Evolutionary conservation across 2,113 vertebrate species (phyloP).

Genomic region (Panurus biarmicus): DNA sequence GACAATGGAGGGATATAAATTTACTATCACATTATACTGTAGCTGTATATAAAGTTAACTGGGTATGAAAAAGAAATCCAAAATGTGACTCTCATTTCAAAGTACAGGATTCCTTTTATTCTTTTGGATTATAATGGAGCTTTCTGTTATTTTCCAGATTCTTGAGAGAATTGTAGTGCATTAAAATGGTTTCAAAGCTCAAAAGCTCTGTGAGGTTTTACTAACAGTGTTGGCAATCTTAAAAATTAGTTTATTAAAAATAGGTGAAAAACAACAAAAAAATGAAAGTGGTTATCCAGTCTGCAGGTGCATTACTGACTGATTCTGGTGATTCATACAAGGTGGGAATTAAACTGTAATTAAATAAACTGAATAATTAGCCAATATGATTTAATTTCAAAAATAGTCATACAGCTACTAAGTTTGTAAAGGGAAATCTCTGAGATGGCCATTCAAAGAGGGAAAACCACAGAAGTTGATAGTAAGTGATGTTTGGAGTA

Average conservation of each 20-base stretch:
- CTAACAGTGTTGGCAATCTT: background rate
- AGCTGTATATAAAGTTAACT: background rate
- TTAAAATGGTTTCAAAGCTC: background rate
- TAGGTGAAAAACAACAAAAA: background rate
- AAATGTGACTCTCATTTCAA: background rate
- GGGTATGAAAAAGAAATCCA: background rate
- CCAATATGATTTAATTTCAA: background rate
- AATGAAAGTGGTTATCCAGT: background rate
- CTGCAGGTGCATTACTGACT: background rate
- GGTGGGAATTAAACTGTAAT: background rate
- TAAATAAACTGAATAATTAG: background rate
- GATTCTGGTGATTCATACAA: background rate
- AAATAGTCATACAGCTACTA: background rate
- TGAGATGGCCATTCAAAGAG: background rate
- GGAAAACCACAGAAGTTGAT: background rate
- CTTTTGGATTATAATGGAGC: background rate
- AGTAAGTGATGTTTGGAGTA: background rate
- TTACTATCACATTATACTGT: background rate
- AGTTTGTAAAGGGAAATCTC: background rate
- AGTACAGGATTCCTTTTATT: background rate
- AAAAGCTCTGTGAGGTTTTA: background rate
- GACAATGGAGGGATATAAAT: background rate
- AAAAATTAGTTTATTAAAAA: background rate
- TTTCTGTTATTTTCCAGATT: background rate
- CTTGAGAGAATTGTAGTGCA: background rate